Percentiles rank a stretch among this genome's conserved stretches.
phyloP scores from a whole-genome alignment of 1,140 invertebrate genomes.

The Leptoteleia sp. region DNA sequence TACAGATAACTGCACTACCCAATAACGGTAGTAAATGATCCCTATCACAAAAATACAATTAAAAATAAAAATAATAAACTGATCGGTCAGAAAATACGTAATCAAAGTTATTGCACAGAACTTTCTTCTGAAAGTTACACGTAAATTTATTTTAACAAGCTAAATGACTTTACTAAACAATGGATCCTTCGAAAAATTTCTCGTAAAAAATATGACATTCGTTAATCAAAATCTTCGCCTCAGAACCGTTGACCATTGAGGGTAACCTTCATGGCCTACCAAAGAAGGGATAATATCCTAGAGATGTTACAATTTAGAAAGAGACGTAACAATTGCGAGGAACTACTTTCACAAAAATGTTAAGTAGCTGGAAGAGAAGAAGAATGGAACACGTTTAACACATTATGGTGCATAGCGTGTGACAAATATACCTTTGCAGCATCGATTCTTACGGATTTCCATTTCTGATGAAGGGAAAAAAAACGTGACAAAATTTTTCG shows the following conservation, averaged over 20 bases:
- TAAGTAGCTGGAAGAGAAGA: too few species aligned
- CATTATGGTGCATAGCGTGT: constrained; percentile 2
- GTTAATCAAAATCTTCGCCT: constrained; percentile 2
- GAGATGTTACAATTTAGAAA: constrained; percentile 12
- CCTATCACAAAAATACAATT: too few species aligned
- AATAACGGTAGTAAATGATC: too few species aligned
- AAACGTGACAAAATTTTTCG: constrained; percentile 7
- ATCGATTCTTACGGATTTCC: not conserved
- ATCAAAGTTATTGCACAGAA: too few species aligned
- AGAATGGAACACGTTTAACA: constrained; percentile 15
- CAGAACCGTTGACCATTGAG: not conserved
- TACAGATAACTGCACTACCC: too few species aligned
- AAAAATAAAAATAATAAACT: too few species aligned
- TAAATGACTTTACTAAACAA: constrained; percentile 9
- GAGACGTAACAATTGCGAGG: not conserved
- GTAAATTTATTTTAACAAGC: constrained; percentile 6
- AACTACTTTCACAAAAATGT: constrained; percentile 18
- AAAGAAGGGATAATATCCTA: not conserved
- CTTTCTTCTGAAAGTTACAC: too few species aligned
- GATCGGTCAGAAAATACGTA: too few species aligned
- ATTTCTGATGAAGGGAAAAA: not conserved
- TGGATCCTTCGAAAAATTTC: not conserved
- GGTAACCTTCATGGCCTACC: not conserved
- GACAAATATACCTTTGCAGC: constrained; percentile 1
- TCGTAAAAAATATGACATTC: constrained; percentile 18